Percentiles rank a stretch among this genome's conserved stretches.
Conservation (phyloP, 1,140 invertebrate species). For the Diuraphis noxia region DNA sequence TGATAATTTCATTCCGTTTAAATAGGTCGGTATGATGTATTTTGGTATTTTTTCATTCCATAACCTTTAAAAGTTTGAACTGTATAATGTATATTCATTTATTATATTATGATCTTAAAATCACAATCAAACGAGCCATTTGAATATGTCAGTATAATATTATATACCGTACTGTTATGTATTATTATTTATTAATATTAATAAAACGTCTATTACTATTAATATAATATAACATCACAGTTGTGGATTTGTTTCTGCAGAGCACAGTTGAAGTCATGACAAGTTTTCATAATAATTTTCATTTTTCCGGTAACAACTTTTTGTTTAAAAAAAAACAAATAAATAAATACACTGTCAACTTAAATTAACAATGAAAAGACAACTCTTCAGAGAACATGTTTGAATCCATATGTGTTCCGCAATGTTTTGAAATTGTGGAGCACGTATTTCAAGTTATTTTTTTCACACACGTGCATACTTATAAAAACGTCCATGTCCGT, state of each 20-base stretch:
- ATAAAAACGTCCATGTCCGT: conserved; percentile 15
- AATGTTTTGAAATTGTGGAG: conserved; percentile 25
- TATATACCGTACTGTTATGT: background rate
- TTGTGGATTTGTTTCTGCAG: background rate
- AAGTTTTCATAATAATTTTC: background rate
- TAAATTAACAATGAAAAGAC: background rate
- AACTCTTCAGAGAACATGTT: background rate
- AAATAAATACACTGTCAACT: background rate
- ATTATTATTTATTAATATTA: background rate
- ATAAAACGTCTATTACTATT: background rate
- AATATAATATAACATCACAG: background rate
- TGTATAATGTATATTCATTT: background rate
- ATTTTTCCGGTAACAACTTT: background rate
- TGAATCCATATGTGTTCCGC: background rate
- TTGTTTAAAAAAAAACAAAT: background rate
- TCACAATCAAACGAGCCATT: background rate
- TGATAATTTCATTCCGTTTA: background rate
- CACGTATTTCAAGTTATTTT: conserved; percentile 29
- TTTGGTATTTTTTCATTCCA: background rate
- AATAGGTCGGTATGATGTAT: background rate
- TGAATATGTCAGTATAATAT: background rate
- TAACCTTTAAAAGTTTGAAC: background rate
- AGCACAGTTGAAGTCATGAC: background rate
- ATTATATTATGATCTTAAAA: background rate
- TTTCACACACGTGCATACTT: background rate